Base-by-base conservation (phyloP, 2,888 invertebrate species). In the Aporophyla lueneburgensis region DNA sequence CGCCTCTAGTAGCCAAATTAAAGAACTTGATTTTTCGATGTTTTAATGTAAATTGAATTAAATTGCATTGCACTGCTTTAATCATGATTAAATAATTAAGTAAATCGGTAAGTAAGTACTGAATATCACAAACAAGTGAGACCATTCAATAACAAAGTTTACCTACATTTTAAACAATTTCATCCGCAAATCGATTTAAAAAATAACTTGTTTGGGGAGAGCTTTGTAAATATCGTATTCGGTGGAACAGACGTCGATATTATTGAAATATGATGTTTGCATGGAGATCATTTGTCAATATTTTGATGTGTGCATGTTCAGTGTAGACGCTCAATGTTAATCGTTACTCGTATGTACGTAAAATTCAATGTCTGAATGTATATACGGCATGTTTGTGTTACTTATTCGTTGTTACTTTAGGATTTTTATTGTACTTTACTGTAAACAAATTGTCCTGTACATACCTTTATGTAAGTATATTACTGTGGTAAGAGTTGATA, bases 1-100 rank as follows among this genome's bases (percentile, higher is more conserved):
- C 95, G 93, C 92, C 91, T 88, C 87, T 89, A 87, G 88, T 88
- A 87, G 88, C 79, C 59, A 71, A 81, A 82, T 74, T 51, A 80
- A 75, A 68, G 16, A 68, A 70, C 58, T 69, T 49, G 24, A 51
- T 59, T 76, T 77, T 82, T 78, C 59, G 73, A 77, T 86, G 87
- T 85, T 85, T 84, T 81, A 66, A 65, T 73, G 70, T 76, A 80
- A 87, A 76, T 73, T 78, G 46, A 74, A 79, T 78, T 70, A 71
- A 75, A 79, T 78, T 78, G 89, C 87, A 86, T 88, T 91, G 90
- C 89, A 89, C 85, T 86, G 89, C 90, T 90, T 88, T 46, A 68
- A 81, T 87, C 79, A 86, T 78, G 40, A 74, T 80, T 54, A 68
- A 85, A 75, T 71, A 59, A 78, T 76, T 68, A 24, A 70, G 76